Base-by-base conservation (phyloP, 1,140 invertebrate species). In the Lordiphosa stackelbergi region DNA sequence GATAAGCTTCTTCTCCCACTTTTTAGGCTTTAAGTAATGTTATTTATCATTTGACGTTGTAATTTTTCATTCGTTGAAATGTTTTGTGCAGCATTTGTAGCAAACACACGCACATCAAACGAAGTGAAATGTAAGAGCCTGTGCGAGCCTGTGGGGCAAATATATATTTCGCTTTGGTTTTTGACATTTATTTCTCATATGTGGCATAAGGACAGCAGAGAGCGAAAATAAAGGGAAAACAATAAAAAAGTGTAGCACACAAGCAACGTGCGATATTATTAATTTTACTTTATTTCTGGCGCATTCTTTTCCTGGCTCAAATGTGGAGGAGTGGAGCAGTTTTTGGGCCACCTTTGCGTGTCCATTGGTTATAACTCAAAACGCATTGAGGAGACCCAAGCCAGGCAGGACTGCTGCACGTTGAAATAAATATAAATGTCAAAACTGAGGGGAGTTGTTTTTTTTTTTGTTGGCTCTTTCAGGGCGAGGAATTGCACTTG, bases 391-490 rank as follows among this genome's bases (percentile, higher is more conserved):
- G 60, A 66, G 66, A 68, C 36, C 35, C 22, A 34, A 36, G 48
- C 11, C 43, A 51, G 40, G 63, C 63, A 68, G 57, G 69, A 46
- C 53, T 55, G 59, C 57, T 57, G 77, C 64, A 83, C 77, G 77
- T 83, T 83, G 77, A 83, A 83, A 83, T 83, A 83, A 83, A 83
- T 83, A 83, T 83, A 83, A 83, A 83, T 77, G 77, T 83, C 77
- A 83, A 83, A 83, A 83, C 77, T 83, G 77, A 81, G 75, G 61
- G 62, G 66, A 79, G 62, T 31, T 31, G 6, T 31, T 31, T 31
- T 28, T 6, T 28, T 5, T 0, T 28, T 28, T 28, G 5, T 5
- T 28, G 8, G 6, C 7, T 73, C 46, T 78, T 78, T 79, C 58
- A 69, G 55, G 60, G 61, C 56, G 65, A 65, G 70, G 42, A 12